Percentiles rank a stretch among this genome's conserved stretches.
phyloP scores from a whole-genome alignment of 64 coral and sea anemone genomes.

The Astreopora myriophthalma region DNA sequence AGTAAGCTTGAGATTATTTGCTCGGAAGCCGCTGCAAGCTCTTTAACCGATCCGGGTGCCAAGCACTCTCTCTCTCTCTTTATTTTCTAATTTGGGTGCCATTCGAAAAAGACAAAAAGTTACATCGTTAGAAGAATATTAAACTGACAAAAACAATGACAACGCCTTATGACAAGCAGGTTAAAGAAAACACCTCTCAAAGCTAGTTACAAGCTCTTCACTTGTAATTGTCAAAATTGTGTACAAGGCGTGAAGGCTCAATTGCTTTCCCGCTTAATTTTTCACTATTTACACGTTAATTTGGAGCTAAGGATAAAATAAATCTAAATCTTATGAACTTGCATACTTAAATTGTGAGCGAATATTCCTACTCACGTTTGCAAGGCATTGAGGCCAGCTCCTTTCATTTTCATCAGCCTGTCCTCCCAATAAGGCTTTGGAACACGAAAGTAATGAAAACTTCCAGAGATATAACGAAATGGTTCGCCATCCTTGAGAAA shows the following conservation, averaged over 20 bases:
- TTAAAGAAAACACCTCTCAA: background rate
- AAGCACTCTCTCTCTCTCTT: too few relatives aligned
- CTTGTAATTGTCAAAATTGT: too few relatives aligned
- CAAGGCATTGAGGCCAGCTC: constrained; percentile 80
- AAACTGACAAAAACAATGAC: background rate
- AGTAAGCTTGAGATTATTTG: background rate
- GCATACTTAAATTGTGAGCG: too few relatives aligned
- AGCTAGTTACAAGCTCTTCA: too few relatives aligned
- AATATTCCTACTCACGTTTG: constrained; percentile 76
- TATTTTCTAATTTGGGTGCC: too few relatives aligned
- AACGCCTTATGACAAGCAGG: background rate
- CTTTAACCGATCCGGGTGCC: too few relatives aligned
- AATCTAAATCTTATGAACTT: too few relatives aligned
- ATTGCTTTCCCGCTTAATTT: too few relatives aligned
- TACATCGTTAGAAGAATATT: too few relatives aligned
- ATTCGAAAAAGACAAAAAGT: background rate
- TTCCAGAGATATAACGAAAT: constrained; percentile 95
- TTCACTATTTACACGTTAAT: too few relatives aligned
- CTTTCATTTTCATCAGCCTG: constrained; percentile 82
- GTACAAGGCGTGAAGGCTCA: too few relatives aligned
- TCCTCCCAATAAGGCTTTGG: constrained; percentile 85
- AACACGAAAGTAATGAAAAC: constrained; percentile 94
- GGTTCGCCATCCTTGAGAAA: constrained; percentile 96
- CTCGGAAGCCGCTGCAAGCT: background rate
- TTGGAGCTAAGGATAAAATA: too few relatives aligned